phyloP scores from a whole-genome alignment of 2,113 vertebrate species.

The Colossoma macropomum region DNA sequence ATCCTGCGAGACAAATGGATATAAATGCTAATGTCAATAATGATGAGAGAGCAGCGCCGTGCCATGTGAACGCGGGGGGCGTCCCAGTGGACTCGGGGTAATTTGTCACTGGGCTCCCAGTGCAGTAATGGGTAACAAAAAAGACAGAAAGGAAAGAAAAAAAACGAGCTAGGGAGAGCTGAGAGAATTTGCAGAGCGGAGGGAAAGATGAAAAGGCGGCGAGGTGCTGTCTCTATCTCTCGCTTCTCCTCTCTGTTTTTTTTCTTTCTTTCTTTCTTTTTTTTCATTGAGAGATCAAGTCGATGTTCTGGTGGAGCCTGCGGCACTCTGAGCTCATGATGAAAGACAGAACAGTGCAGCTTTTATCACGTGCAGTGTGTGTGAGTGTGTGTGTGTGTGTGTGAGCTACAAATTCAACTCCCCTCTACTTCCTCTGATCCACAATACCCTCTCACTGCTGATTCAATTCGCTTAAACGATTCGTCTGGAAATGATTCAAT shows the following conservation, averaged over 20 bases:
- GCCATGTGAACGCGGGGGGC: conserved; percentile 25
- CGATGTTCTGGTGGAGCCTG: conserved; percentile 69
- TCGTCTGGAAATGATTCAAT: background rate
- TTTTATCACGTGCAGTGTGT: conserved; percentile 54
- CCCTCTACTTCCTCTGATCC: background rate
- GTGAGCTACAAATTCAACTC: background rate
- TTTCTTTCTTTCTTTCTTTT: conserved; percentile 61
- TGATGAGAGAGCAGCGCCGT: conserved; percentile 29
- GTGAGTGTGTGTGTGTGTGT: background rate
- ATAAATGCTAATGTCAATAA: conserved; percentile 58
- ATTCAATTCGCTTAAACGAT: background rate
- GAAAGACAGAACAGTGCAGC: conserved; percentile 64
- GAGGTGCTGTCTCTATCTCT: conserved; percentile 40
- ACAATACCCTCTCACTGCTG: background rate
- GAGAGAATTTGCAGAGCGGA: conserved; percentile 45
- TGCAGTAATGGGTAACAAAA: conserved; percentile 53
- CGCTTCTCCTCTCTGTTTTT: conserved; percentile 22
- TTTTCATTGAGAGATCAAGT: conserved; percentile 68
- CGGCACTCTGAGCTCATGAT: conserved; percentile 66
- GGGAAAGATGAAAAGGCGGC: conserved; percentile 66
- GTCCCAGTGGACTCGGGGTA: conserved; percentile 55
- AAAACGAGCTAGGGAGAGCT: conserved; percentile 26
- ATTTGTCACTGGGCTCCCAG: conserved; percentile 61
- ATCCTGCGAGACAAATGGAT: conserved; percentile 49
- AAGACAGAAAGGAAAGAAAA: conserved; percentile 20